These are phyloP conservation scores for Podarcis raffonei DNA, from an alignment of 2,113 vertebrate species.

Conservation along the genomic window DNA sequence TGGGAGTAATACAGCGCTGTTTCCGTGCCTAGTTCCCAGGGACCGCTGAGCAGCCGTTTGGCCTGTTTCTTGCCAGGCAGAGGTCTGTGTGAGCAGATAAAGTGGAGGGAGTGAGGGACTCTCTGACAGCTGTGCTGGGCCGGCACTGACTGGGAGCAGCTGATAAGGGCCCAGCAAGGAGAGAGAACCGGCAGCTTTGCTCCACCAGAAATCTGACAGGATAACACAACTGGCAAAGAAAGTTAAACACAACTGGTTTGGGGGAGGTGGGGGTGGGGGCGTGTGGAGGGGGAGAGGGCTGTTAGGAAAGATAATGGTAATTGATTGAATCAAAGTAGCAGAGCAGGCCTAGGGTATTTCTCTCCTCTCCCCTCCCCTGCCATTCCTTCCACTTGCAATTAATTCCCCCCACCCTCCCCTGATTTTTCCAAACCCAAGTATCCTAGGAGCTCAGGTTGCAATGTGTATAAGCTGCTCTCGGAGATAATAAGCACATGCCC, in stretches of 20 bases:
- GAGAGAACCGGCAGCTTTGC: slow-evolving; percentile 73
- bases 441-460: slow-evolving; percentile 76
- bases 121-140: slow-evolving; percentile 85
- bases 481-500: slow-evolving; percentile 80
- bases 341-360: slow-evolving; percentile 74
- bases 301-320: slow-evolving; percentile 83
- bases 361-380: slow-evolving; percentile 70
- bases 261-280: slow-evolving; percentile 67
- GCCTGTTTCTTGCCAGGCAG: slow-evolving; percentile 82
- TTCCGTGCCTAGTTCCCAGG: slow-evolving; percentile 74
- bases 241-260: slow-evolving; percentile 80
- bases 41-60: slow-evolving; percentile 62
- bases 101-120: slow-evolving; percentile 77
- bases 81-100: slow-evolving; percentile 92
- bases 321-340: slow-evolving; percentile 84
- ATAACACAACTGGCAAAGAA: slow-evolving; percentile 72
- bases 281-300: slow-evolving; percentile 75
- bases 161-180: slow-evolving; percentile 90
- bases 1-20: slow-evolving; percentile 72
- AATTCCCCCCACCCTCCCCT: slow-evolving; percentile 61
- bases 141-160: slow-evolving; percentile 85
- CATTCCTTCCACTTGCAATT: slow-evolving; percentile 67
- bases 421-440: slow-evolving; percentile 70
- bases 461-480: slow-evolving; percentile 68
- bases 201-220: slow-evolving; percentile 80